Conservation (phyloP, 2,797 vertebrate species). For the Tachyglossus aculeatus region DNA sequence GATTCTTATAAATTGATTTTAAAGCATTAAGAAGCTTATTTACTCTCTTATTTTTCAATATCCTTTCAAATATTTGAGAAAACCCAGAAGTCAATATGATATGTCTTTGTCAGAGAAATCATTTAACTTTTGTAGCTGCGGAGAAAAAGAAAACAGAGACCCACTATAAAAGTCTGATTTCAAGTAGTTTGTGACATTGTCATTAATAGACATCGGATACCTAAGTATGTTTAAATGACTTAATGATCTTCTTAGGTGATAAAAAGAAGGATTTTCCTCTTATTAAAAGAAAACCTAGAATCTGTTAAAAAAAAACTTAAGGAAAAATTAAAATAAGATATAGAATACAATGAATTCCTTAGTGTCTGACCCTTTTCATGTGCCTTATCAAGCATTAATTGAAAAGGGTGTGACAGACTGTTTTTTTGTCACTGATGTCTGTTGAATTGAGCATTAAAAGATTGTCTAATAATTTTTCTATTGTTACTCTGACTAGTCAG, state of each 20-base stretch:
- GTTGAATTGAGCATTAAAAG: background rate
- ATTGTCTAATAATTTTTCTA: background rate
- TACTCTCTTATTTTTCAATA: slow-evolving; percentile 46
- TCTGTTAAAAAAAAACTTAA: background rate
- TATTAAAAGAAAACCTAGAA: slow-evolving; percentile 3
- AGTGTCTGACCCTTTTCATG: background rate
- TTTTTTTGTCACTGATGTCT: background rate
- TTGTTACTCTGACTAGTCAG: background rate
- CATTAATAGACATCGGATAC: background rate
- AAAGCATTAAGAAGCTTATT: slow-evolving; percentile 41
- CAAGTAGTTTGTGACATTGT: slow-evolving; percentile 22
- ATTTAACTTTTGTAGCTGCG: slow-evolving; percentile 36
- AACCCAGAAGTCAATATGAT: slow-evolving; percentile 44
- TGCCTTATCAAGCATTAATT: background rate
- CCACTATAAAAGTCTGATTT: slow-evolving; percentile 13
- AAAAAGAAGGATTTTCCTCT: slow-evolving; percentile 17
- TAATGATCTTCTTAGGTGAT: background rate
- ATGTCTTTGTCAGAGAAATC: slow-evolving; percentile 27
- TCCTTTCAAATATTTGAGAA: slow-evolving; percentile 19
- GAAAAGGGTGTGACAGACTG: background rate
- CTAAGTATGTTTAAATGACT: slow-evolving; percentile 26
- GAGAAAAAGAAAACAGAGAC: slow-evolving; percentile 45
- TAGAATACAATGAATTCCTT: background rate
- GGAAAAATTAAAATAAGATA: background rate
- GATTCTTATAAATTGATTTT: slow-evolving; percentile 40